phyloP scores from a whole-genome alignment of 2,113 vertebrate genomes.

The Phrynocephalus versicolor region DNA sequence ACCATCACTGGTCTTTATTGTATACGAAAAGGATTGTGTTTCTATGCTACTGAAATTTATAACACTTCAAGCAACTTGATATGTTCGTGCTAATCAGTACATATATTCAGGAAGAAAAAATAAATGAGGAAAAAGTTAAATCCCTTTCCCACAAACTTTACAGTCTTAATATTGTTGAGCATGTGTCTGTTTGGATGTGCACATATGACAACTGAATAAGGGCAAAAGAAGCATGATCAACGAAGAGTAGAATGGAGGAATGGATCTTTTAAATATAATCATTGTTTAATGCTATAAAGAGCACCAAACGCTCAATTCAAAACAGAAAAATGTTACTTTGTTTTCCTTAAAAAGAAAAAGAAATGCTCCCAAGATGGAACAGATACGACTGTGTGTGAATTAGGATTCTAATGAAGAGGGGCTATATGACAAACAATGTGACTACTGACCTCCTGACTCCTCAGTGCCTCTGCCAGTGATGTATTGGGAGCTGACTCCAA shows the following conservation, averaged over 20 bases:
- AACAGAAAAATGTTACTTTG: neutral
- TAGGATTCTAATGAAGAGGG: conserved; percentile 66
- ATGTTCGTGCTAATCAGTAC: neutral
- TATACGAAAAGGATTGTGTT: too few relatives aligned
- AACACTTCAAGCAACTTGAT: too few relatives aligned
- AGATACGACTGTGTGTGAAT: conserved; percentile 45
- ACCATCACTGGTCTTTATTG: too few relatives aligned
- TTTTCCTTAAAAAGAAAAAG: neutral
- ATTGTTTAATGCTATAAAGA: neutral
- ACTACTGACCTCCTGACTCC: conserved; percentile 61
- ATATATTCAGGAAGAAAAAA: neutral
- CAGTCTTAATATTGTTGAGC: neutral
- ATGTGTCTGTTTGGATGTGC: neutral
- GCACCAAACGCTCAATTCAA: neutral
- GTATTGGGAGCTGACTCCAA: conserved; percentile 59
- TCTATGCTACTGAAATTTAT: too few relatives aligned
- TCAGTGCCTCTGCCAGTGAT: conserved; percentile 61
- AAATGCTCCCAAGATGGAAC: conserved; percentile 15
- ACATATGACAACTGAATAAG: neutral
- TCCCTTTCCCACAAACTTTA: neutral
- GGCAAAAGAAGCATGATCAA: neutral
- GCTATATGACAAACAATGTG: conserved; percentile 67
- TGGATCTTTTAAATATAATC: neutral
- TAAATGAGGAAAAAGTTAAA: neutral
- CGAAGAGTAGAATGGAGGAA: neutral